Evolutionary conservation across 1,140 invertebrate genomes (phyloP).

Genomic region (Mamestra configurata): DNA sequence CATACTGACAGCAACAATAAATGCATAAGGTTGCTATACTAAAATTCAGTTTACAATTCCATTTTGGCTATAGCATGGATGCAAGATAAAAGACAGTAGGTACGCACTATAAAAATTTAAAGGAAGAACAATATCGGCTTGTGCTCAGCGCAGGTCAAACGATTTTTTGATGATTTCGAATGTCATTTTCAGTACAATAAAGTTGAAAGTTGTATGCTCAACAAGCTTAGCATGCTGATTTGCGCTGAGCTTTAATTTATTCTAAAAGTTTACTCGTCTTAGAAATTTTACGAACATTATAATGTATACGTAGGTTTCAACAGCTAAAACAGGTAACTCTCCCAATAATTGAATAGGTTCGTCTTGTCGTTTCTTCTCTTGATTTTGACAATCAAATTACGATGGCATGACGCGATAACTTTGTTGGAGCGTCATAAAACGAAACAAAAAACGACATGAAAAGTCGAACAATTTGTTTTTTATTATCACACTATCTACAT

Average conservation of each 20-base stretch:
- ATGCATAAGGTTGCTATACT: not conserved
- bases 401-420: too few relatives aligned
- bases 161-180: not conserved
- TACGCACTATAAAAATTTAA: not conserved
- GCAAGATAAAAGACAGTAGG: not conserved
- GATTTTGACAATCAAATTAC: too few relatives aligned
- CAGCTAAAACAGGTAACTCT: slow-evolving; percentile 3
- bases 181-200: not conserved
- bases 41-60: not conserved
- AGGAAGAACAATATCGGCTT: not conserved
- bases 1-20: not conserved
- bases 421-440: too few relatives aligned
- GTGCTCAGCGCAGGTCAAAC: not conserved
- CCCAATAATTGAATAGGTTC: not conserved
- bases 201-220: not conserved
- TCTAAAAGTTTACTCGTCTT: not conserved
- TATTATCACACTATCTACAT: too few relatives aligned
- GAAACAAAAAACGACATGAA: too few relatives aligned
- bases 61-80: not conserved
- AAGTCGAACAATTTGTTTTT: too few relatives aligned
- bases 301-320: not conserved
- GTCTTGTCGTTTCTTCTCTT: too few relatives aligned
- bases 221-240: not conserved
- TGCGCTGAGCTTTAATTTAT: not conserved
- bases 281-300: not conserved